A percentile compares a stretch with the other conserved stretches of the same genome.
Evolutionary conservation across 2,888 invertebrate species (phyloP).

Genomic region (Tolmerus cingulatus): DNA sequence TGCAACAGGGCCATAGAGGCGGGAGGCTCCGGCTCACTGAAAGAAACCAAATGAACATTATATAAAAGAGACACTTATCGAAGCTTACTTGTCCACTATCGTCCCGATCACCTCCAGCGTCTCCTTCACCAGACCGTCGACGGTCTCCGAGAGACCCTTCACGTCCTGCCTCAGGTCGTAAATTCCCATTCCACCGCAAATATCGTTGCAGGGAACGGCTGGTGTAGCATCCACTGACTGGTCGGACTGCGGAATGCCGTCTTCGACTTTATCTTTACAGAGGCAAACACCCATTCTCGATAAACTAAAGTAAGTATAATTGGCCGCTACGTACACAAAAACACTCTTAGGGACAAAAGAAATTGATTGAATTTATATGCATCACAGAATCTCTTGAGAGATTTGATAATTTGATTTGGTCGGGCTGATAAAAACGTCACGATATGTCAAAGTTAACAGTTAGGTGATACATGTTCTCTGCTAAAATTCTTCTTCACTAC

Average conservation of each 20-base stretch:
- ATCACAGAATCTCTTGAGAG: not conserved
- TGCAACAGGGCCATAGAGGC: constrained; percentile 83
- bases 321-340: not conserved
- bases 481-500: not conserved
- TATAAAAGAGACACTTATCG: not conserved
- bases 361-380: not conserved
- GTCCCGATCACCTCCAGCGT: constrained; percentile 81
- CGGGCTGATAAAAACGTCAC: constrained; percentile 39
- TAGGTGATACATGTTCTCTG: constrained; percentile 33
- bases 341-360: not conserved
- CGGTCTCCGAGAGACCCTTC: constrained; percentile 62
- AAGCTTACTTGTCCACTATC: constrained; percentile 79
- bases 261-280: constrained; percentile 73
- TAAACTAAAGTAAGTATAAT: not conserved
- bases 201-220: not conserved
- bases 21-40: constrained; percentile 87
- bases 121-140: constrained; percentile 81
- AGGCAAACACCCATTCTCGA: constrained; percentile 79
- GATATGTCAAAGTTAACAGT: constrained; percentile 46
- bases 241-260: constrained; percentile 58
- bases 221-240: constrained; percentile 51
- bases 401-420: not conserved
- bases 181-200: not conserved
- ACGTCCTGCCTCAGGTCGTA: constrained; percentile 42
- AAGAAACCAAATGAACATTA: not conserved